These are phyloP conservation scores for Portunus trituberculatus DNA, from an alignment of 1,140 invertebrate genomes.

Conservation along the genomic window DNA sequence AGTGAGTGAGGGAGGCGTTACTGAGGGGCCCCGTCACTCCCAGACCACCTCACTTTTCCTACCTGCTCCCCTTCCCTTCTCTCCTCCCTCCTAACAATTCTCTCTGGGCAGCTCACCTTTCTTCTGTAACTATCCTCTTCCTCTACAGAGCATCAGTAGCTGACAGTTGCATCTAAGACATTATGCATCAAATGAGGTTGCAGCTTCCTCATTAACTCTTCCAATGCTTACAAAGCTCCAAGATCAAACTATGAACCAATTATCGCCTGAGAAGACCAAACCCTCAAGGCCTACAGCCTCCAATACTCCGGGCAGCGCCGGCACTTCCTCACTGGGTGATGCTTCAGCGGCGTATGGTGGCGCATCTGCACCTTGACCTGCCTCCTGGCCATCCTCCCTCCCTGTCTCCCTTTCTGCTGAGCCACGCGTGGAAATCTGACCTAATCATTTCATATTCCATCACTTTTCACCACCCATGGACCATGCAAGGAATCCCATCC, in stretches of 20 bases:
- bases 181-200: no score
- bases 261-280: no score
- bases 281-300: neutral
- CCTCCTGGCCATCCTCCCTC: no score
- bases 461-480: no score
- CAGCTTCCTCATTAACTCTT: no score
- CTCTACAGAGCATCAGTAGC: neutral
- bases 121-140: neutral
- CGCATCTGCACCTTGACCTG: neutral
- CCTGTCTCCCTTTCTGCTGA: neutral
- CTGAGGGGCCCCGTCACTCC: neutral
- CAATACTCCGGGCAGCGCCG: neutral
- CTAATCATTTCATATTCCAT: neutral
- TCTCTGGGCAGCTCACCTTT: neutral
- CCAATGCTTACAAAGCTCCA: no score
- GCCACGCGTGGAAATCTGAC: neutral
- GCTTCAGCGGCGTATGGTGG: neutral
- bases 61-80: neutral
- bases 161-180: no score
- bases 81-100: neutral
- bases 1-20: slow-evolving; percentile 35
- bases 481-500: no score
- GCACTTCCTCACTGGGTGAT: neutral
- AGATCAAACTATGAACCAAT: no score
- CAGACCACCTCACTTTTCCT: neutral